These are phyloP conservation scores for Gadus chalcogrammus DNA, from an alignment of 2,113 vertebrate species.

Conservation along the genomic window DNA sequence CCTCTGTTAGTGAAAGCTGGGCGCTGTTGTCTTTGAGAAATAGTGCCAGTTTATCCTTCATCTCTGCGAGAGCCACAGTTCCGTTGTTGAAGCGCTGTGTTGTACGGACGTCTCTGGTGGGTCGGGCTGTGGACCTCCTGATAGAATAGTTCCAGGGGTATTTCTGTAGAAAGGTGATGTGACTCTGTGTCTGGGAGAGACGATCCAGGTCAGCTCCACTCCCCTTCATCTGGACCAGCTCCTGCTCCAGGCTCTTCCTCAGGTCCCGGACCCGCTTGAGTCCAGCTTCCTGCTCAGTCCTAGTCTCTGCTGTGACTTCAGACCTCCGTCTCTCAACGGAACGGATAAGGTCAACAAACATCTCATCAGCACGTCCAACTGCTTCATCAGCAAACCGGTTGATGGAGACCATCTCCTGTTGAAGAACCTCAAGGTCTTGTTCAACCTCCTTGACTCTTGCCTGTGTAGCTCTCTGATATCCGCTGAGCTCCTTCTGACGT, in stretches of 20 bases:
- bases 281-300: not conserved
- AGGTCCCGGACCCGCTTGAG: not conserved
- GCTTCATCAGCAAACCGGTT: slow-evolving; percentile 17
- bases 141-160: not conserved
- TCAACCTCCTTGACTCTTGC: slow-evolving; percentile 10
- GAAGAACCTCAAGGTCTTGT: slow-evolving; percentile 17
- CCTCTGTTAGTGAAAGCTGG: not conserved
- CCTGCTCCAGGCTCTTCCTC: slow-evolving; percentile 8
- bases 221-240: slow-evolving; percentile 33
- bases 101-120: not conserved
- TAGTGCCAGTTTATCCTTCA: slow-evolving; percentile 11
- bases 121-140: not conserved
- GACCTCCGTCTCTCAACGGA: not conserved
- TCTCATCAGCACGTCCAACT: slow-evolving; percentile 4
- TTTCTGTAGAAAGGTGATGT: slow-evolving; percentile 26
- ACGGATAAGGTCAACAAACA: slow-evolving; percentile 1
- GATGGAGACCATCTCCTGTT: slow-evolving; percentile 6
- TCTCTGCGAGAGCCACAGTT: slow-evolving; percentile 1
- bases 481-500: slow-evolving; percentile 17
- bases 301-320: not conserved
- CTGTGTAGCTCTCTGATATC: not conserved
- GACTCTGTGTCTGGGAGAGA: slow-evolving; percentile 27
- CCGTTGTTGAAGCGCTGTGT: slow-evolving; percentile 14
- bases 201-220: slow-evolving; percentile 21
- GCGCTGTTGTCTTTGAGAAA: not conserved